These are phyloP conservation scores for Steinernema feltiae DNA, from an alignment of 1,140 invertebrate genomes.

Conservation along the genomic window DNA sequence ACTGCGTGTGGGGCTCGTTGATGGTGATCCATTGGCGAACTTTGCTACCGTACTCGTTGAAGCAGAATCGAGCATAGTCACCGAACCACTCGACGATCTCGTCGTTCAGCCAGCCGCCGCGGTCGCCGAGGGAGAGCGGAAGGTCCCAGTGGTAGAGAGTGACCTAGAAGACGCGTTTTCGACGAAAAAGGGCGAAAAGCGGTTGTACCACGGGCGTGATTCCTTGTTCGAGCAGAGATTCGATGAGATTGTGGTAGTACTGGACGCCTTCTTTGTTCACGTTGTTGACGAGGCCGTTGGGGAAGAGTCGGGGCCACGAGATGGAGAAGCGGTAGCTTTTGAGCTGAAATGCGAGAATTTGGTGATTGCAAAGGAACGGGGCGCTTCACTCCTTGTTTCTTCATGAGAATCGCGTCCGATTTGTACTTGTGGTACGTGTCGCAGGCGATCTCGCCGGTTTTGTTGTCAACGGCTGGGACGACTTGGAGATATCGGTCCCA, in stretches of 20 bases:
- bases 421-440: conserved; percentile 38
- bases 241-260: conserved; percentile 67
- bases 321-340: conserved; percentile 68
- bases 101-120: conserved; percentile 63
- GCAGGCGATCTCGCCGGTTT: conserved; percentile 40
- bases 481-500: conserved; percentile 38
- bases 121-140: conserved; percentile 59
- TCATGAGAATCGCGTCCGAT: conserved; percentile 39
- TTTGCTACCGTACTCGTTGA: conserved; percentile 55
- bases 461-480: conserved; percentile 25
- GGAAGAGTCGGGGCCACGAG: conserved; percentile 68
- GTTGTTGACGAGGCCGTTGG: conserved; percentile 62
- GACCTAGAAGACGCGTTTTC: conserved; percentile 57
- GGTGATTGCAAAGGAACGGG: not conserved
- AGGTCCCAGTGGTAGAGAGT: conserved; percentile 63
- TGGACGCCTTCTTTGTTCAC: conserved; percentile 66
- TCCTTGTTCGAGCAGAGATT: conserved; percentile 63
- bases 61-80: conserved; percentile 60
- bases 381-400: conserved; percentile 31
- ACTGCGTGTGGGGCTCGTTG: conserved; percentile 7
- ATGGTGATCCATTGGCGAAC: not conserved
- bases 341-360: not conserved
- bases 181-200: not conserved
- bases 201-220: conserved; percentile 65
- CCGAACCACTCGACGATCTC: conserved; percentile 62